A percentile compares a stretch with the other conserved stretches of the same genome.
These are phyloP conservation scores for Eudasyphora cyanicolor DNA, from an alignment of 2,888 invertebrate species.

Conservation along the genomic window DNA sequence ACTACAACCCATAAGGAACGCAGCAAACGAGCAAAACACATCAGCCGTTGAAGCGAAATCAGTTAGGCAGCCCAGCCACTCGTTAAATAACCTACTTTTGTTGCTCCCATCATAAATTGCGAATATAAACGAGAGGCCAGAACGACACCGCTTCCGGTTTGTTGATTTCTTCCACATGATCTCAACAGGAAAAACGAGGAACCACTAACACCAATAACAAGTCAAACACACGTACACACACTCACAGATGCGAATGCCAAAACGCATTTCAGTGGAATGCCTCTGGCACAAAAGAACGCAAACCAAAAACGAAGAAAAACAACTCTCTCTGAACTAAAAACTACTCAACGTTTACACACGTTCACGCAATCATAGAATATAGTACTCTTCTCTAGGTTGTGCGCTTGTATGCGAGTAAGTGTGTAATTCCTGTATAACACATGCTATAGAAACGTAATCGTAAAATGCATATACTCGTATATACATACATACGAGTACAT, in stretches of 20 bases:
- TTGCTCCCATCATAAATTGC: not conserved
- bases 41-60: too few species aligned
- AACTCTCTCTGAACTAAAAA: too few species aligned
- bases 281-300: not conserved
- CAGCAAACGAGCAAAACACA: not conserved
- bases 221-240: not conserved
- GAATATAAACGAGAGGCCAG: not conserved
- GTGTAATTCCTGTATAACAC: too few species aligned
- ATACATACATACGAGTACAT: too few species aligned
- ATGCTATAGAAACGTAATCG: too few species aligned
- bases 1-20: too few species aligned
- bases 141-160: not conserved
- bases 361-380: not conserved
- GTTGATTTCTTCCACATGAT: not conserved
- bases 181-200: not conserved
- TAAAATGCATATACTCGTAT: too few species aligned
- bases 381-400: too few species aligned
- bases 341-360: not conserved
- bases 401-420: too few species aligned
- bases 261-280: not conserved
- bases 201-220: not conserved
- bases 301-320: not conserved
- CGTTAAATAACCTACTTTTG: slow-evolving; percentile 1
- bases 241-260: not conserved
- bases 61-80: not conserved